Evolutionary conservation across 1,140 invertebrate species (phyloP).

Genomic region (Hylaeus volcanicus): DNA sequence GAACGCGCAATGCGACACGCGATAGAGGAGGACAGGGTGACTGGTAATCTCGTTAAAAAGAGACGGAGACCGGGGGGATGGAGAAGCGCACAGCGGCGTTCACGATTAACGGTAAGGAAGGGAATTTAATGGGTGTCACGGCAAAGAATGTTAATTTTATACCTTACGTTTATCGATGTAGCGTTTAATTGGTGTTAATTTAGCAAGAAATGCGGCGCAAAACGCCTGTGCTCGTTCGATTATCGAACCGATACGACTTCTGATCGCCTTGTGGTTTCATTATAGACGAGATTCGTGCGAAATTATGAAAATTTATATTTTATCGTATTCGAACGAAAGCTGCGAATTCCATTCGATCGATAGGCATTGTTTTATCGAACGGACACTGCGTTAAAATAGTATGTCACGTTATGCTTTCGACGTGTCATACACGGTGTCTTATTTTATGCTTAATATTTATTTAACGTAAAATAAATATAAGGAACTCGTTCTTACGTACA

Average conservation of each 20-base stretch:
- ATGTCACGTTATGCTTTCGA: neutral
- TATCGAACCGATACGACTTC: neutral
- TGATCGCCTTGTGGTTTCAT: neutral
- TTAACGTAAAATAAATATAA: neutral
- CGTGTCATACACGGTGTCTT: neutral
- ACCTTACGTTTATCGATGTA: constrained; percentile 27
- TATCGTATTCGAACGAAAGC: neutral
- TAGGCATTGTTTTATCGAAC: neutral
- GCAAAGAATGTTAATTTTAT: constrained; percentile 63
- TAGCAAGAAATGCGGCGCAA: neutral
- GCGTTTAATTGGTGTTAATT: constrained; percentile 35
- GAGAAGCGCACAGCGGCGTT: constrained; percentile 33
- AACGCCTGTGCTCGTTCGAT: neutral
- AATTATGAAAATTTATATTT: neutral
- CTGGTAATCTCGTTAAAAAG: constrained; percentile 62
- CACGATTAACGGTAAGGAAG: constrained; percentile 54
- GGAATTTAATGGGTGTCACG: constrained; percentile 66
- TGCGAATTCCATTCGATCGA: neutral
- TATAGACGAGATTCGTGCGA: neutral
- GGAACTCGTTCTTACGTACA: too few species aligned
- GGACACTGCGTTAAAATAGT: neutral
- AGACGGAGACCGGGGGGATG: constrained; percentile 30
- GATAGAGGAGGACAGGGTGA: constrained; percentile 63
- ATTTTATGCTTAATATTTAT: neutral
- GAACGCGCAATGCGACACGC: constrained; percentile 75